These are phyloP conservation scores for Halichoerus grypus DNA, from an alignment of 2,113 vertebrate species.

Conservation along the genomic window DNA sequence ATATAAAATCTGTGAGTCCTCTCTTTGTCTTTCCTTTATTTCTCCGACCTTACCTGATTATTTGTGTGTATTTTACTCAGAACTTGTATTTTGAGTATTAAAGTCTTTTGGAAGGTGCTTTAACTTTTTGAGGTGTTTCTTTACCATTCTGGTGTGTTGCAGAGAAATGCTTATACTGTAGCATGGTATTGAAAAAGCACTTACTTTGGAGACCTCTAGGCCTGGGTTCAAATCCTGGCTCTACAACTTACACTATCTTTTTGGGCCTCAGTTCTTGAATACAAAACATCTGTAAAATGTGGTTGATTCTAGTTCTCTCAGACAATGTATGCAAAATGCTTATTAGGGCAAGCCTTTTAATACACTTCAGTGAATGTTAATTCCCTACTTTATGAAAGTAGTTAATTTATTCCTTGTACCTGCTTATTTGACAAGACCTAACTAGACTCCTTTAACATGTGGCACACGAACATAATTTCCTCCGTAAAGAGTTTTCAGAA, in stretches of 20 bases:
- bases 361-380: conserved; percentile 26
- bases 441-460: conserved; percentile 24
- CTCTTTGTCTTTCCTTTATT: not conserved
- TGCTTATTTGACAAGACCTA: conserved; percentile 24
- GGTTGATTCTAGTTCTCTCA: not conserved
- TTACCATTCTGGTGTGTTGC: not conserved
- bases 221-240: not conserved
- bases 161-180: not conserved
- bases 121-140: conserved; percentile 51
- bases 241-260: not conserved
- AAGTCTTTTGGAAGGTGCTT: conserved; percentile 31
- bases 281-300: not conserved
- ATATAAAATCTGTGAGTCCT: not conserved
- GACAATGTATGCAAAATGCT: not conserved
- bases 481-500: conserved; percentile 51
- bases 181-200: not conserved
- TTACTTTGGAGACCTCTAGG: not conserved
- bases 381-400: conserved; percentile 43
- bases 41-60: not conserved
- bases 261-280: not conserved
- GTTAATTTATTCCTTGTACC: conserved; percentile 39
- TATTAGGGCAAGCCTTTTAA: not conserved
- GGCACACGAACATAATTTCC: conserved; percentile 7
- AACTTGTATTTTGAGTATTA: conserved; percentile 48
- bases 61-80: conserved; percentile 1